A percentile compares a stretch with the other conserved stretches of the same genome.
phyloP scores from a whole-genome alignment of 2,797 vertebrate genomes.

The Lerista edwardsae region DNA sequence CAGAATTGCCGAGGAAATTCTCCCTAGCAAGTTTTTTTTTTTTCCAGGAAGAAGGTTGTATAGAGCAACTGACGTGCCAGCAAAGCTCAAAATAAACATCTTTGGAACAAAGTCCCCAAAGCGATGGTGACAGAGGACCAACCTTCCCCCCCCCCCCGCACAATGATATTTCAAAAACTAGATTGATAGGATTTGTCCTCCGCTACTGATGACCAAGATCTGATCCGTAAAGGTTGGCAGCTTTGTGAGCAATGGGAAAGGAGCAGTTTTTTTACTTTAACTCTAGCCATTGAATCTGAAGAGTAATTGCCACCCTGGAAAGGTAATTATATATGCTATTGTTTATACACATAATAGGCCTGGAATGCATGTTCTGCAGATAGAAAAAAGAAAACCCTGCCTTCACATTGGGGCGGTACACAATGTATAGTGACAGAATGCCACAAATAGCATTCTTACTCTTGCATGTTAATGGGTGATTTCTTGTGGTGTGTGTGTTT shows the following conservation, averaged over 20 bases:
- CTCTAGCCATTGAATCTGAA: constrained; percentile 73
- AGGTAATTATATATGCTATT: constrained; percentile 81
- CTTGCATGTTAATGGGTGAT: constrained; percentile 59
- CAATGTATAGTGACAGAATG: constrained; percentile 73
- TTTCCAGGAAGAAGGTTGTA: constrained; percentile 48
- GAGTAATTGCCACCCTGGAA: constrained; percentile 79
- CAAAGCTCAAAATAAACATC: constrained; percentile 72
- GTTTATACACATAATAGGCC: constrained; percentile 80
- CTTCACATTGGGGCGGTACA: constrained; percentile 70
- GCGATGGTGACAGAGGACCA: constrained; percentile 64
- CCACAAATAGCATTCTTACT: constrained; percentile 70
- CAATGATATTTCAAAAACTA: constrained; percentile 64
- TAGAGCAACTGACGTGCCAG: constrained; percentile 66
- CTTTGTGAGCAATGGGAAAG: constrained; percentile 51
- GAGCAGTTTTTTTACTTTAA: constrained; percentile 60
- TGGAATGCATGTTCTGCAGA: constrained; percentile 72
- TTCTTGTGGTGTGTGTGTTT: constrained; percentile 54
- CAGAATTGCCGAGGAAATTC: constrained; percentile 67
- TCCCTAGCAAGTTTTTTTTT: constrained; percentile 60
- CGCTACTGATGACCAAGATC: constrained; percentile 72
- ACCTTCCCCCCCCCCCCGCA: constrained; percentile 2
- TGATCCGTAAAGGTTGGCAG: constrained; percentile 70
- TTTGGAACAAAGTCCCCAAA: constrained; percentile 69
- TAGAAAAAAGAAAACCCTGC: constrained; percentile 64
- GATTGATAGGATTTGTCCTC: constrained; percentile 73